Evolutionary conservation across 1,140 invertebrate species (phyloP).

Genomic region (Hylyphantes graminicola): DNA sequence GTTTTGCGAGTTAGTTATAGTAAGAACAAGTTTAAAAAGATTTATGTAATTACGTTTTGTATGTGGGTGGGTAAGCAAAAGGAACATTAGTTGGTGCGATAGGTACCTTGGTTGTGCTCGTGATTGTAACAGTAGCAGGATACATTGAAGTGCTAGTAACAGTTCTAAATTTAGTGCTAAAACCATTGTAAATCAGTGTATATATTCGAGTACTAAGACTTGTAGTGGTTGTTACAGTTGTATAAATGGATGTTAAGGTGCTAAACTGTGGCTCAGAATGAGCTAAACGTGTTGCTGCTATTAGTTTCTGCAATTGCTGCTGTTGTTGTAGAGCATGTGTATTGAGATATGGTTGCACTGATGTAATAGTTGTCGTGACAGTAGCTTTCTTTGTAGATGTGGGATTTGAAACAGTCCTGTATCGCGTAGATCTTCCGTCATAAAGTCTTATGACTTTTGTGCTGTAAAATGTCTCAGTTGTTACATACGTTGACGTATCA

Average conservation of each 20-base stretch:
- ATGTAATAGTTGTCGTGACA: slow-evolving; percentile 63
- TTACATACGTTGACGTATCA: slow-evolving; percentile 62
- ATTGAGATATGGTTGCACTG: slow-evolving; percentile 62
- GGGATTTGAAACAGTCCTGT: slow-evolving; percentile 63
- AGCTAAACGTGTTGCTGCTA: slow-evolving; percentile 52
- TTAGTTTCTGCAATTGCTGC: slow-evolving; percentile 60
- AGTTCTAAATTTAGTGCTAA: slow-evolving; percentile 64
- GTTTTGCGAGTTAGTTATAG: neutral
- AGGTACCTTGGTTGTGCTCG: slow-evolving; percentile 54
- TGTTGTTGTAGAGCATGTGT: slow-evolving; percentile 60
- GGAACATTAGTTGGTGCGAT: slow-evolving; percentile 43
- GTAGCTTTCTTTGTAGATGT: slow-evolving; percentile 61
- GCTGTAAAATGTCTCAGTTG: slow-evolving; percentile 64
- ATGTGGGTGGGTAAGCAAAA: slow-evolving; percentile 29
- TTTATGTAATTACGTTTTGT: neutral
- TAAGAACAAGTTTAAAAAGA: too few species aligned
- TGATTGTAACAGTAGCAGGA: slow-evolving; percentile 63
- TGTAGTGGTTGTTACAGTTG: slow-evolving; percentile 63
- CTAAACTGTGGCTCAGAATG: slow-evolving; percentile 28
- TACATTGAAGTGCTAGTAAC: slow-evolving; percentile 63
- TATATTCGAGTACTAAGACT: slow-evolving; percentile 63
- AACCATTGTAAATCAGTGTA: slow-evolving; percentile 64
- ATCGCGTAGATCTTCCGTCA: slow-evolving; percentile 64
- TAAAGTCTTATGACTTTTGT: slow-evolving; percentile 65
- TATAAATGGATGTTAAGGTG: slow-evolving; percentile 61